Base-by-base conservation (phyloP, 2,888 invertebrate species). In the Marronus borbonicus region DNA sequence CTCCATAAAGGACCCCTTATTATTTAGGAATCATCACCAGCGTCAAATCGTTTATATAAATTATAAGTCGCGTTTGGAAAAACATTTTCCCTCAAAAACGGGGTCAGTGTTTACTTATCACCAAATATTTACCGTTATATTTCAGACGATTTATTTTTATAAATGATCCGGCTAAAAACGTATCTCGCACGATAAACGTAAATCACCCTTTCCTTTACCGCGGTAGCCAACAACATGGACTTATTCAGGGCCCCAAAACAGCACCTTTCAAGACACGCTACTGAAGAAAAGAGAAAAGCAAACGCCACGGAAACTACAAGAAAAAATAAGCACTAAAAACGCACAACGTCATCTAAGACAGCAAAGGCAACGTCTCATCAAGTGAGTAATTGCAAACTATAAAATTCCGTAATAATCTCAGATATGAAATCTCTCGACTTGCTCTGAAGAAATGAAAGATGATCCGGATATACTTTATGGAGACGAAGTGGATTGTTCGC, bases 341-440 rank as follows among this genome's bases (percentile, higher is more conserved):
- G 24, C 60, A 62, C 44, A 74, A 74, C 58, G 60, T 62, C 62
- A 28, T 60, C 55, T 24, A 24, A 49, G 49, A 74, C 39, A 28
- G 50, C 1, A 44, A 44, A 60, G 36, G 58, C 55, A 60, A 60
- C 72, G 65, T 65, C 76, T 77, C 79, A 79, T 81, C 79, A 80
- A 72, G 79, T 81, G 80, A 81, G 79, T 80, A 80, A 81, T 79
- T 80, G 80, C 81, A 60, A 79, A 80, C 80, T 79, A 80, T 81
- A 81, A 81, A 81, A 81, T 81, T 77, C 80, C 76, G 79, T 77
- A 79, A 78, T 79, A 80, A 79, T 81, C 79, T 78, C 60, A 75
- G 78, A 76, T 79, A 81, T 80, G 80, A 79, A 79, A 79, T 81
- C 79, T 76, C 76, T 60, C 49, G 52, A 74, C 77, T 80, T 76